phyloP scores from a whole-genome alignment of 2,888 invertebrate genomes.

The Ennomos erosarius region DNA sequence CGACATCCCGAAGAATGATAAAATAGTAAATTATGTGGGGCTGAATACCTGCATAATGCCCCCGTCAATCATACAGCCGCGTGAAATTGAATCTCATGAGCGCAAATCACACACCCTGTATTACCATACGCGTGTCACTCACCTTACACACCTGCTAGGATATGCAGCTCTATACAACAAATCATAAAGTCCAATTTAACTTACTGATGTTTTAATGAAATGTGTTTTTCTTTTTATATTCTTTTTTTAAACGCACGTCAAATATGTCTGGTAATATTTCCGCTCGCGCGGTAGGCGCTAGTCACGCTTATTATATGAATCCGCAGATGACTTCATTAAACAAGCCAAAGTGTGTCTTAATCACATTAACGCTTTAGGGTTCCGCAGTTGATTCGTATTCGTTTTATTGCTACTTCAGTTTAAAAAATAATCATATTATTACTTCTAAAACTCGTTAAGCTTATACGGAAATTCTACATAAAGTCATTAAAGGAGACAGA shows the following conservation, averaged over 20 bases:
- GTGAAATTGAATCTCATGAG: slow-evolving; percentile 82
- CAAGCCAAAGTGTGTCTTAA: not conserved
- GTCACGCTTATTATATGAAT: too few relatives aligned
- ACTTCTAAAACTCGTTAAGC: too few relatives aligned
- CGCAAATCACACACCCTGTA: slow-evolving; percentile 75
- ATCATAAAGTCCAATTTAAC: slow-evolving; percentile 37
- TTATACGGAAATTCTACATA: too few relatives aligned
- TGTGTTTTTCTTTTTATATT: not conserved
- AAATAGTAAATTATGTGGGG: slow-evolving; percentile 71
- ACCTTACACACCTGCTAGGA: slow-evolving; percentile 38
- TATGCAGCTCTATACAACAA: slow-evolving; percentile 39
- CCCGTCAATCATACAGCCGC: slow-evolving; percentile 77
- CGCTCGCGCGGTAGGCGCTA: too few relatives aligned
- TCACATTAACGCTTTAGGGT: too few relatives aligned
- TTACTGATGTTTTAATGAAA: not conserved
- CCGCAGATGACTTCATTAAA: too few relatives aligned
- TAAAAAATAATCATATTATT: too few relatives aligned
- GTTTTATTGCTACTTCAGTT: too few relatives aligned
- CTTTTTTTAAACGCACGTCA: not conserved
- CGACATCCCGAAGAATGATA: slow-evolving; percentile 58
- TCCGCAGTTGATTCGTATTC: too few relatives aligned
- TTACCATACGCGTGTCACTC: slow-evolving; percentile 66
- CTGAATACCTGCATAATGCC: slow-evolving; percentile 73
- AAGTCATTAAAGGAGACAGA: too few relatives aligned
- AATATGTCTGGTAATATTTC: not conserved